phyloP scores from a whole-genome alignment of 2,888 invertebrate species.

The Diadromus collaris region DNA sequence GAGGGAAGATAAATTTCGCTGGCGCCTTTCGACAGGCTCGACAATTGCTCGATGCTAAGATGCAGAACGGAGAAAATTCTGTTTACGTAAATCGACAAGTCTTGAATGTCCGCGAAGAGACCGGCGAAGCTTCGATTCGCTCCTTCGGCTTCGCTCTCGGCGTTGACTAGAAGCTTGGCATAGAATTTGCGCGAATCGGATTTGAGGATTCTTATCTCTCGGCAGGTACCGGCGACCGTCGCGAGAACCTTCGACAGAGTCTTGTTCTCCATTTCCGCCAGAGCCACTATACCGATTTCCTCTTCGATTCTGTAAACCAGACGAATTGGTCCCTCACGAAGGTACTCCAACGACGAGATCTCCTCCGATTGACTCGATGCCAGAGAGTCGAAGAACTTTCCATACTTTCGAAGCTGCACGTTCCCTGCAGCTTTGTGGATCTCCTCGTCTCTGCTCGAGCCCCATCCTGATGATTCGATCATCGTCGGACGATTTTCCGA shows the following conservation, averaged over 20 bases:
- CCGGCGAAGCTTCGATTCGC: slow-evolving; percentile 65
- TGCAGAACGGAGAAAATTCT: slow-evolving; percentile 72
- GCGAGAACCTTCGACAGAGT: slow-evolving; percentile 89
- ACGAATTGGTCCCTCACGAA: slow-evolving; percentile 76
- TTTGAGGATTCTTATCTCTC: slow-evolving; percentile 87
- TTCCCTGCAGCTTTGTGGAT: slow-evolving; percentile 81
- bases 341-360: slow-evolving; percentile 69
- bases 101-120: slow-evolving; percentile 75
- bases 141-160: slow-evolving; percentile 79
- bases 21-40: slow-evolving; percentile 70
- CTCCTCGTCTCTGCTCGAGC: slow-evolving; percentile 73
- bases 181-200: slow-evolving; percentile 85
- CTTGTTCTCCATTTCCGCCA: slow-evolving; percentile 92
- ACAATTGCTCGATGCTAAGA: slow-evolving; percentile 73
- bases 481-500: slow-evolving; percentile 57
- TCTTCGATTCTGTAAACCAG: slow-evolving; percentile 82
- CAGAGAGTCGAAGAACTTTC: slow-evolving; percentile 81
- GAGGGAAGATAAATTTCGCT: slow-evolving; percentile 76
- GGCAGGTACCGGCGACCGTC: slow-evolving; percentile 89
- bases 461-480: slow-evolving; percentile 76
- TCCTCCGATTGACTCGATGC: slow-evolving; percentile 71
- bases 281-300: slow-evolving; percentile 84
- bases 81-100: slow-evolving; percentile 73
- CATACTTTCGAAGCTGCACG: slow-evolving; percentile 81
- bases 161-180: slow-evolving; percentile 78